Percentiles rank a stretch among this genome's conserved stretches.
phyloP scores from a whole-genome alignment of 2,797 vertebrate species.

The Natrix natrix region DNA sequence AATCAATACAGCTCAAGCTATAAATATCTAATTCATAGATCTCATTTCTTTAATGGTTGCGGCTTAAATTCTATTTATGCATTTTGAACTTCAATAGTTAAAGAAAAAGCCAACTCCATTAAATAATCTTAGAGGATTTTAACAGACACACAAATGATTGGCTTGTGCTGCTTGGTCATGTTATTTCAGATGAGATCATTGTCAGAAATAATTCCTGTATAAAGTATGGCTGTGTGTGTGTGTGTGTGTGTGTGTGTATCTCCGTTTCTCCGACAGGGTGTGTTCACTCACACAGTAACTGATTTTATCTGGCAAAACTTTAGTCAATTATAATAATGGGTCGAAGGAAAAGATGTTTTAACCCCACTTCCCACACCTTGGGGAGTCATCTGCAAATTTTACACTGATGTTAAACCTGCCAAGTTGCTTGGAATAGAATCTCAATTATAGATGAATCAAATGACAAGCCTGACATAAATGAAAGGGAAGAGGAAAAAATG shows the following conservation, averaged over 20 bases:
- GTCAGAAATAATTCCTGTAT: slow-evolving; percentile 67
- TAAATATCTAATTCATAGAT: slow-evolving; percentile 12
- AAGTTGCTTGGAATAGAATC: slow-evolving; percentile 17
- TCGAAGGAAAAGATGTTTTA: slow-evolving; percentile 31
- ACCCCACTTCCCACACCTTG: background rate
- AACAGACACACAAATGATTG: slow-evolving; percentile 19
- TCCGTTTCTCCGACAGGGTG: no score
- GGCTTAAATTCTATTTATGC: slow-evolving; percentile 29
- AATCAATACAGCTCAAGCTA: slow-evolving; percentile 16
- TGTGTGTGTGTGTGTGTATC: background rate
- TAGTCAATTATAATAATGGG: slow-evolving; percentile 35
- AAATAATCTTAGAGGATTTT: slow-evolving; percentile 44
- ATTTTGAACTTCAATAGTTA: slow-evolving; percentile 38
- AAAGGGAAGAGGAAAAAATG: background rate
- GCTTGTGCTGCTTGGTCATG: slow-evolving; percentile 49
- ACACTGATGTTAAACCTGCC: background rate
- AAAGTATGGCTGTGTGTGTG: slow-evolving; percentile 48
- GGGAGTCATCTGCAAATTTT: background rate
- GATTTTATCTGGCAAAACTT: slow-evolving; percentile 31
- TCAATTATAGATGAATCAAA: slow-evolving; percentile 19
- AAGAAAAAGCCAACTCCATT: slow-evolving; percentile 45
- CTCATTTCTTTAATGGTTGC: slow-evolving; percentile 34
- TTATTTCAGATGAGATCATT: slow-evolving; percentile 67
- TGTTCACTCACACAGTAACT: slow-evolving; percentile 16
- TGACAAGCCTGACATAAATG: background rate